phyloP scores from a whole-genome alignment of 1,140 invertebrate species.

The Apis cerana region DNA sequence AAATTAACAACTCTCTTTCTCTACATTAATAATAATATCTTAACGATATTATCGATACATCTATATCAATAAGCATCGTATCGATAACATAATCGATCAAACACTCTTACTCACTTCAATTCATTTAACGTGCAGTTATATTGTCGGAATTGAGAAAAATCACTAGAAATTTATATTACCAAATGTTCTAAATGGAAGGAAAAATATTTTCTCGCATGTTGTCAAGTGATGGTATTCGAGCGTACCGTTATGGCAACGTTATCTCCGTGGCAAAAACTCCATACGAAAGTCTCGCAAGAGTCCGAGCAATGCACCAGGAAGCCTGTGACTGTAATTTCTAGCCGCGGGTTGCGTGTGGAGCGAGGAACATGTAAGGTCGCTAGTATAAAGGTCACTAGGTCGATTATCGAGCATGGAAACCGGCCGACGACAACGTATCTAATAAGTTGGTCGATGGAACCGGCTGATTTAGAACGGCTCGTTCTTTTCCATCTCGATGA shows the following conservation, averaged over 20 bases:
- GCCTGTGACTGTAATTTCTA: constrained; percentile 7
- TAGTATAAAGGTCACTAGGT: constrained; percentile 50
- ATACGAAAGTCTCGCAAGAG: not conserved
- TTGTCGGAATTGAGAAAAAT: too few species aligned
- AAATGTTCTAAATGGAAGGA: too few species aligned
- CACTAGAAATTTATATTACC: too few species aligned
- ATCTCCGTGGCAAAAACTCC: not conserved
- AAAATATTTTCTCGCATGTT: too few species aligned
- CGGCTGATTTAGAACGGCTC: constrained; percentile 18
- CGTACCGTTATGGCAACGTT: constrained; percentile 16
- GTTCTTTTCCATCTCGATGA: constrained; percentile 5
- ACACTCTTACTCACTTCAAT: too few species aligned
- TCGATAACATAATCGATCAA: too few species aligned
- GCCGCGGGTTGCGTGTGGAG: constrained; percentile 24
- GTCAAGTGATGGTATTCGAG: not conserved
- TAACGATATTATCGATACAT: too few species aligned
- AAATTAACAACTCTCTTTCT: too few species aligned
- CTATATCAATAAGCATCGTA: too few species aligned
- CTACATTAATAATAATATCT: too few species aligned
- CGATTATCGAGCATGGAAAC: constrained; percentile 49
- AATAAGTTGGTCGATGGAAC: constrained; percentile 24
- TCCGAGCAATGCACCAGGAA: constrained; percentile 21
- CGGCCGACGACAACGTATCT: constrained; percentile 37
- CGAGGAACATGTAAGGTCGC: constrained; percentile 5
- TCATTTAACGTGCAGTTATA: too few species aligned